phyloP scores from a whole-genome alignment of 2,888 invertebrate species.

The Luperina testacea region DNA sequence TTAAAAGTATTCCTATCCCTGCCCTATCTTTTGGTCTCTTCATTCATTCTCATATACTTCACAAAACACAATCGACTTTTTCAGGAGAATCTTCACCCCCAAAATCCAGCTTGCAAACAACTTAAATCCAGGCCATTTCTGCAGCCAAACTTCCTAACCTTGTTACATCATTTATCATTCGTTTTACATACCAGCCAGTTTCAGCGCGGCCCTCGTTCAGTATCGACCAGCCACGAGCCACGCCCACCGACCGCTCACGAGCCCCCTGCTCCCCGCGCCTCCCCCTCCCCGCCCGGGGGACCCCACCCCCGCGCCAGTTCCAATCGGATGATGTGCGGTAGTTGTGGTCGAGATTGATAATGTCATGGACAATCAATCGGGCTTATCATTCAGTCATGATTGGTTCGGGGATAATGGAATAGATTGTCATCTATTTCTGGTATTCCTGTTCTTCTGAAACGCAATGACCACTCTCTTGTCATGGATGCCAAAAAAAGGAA shows the following conservation, averaged over 20 bases:
- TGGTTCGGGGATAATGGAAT: neutral
- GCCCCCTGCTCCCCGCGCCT: conserved; percentile 6
- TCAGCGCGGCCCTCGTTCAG: conserved; percentile 46
- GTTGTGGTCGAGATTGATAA: conserved; percentile 52
- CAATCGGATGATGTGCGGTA: conserved; percentile 53
- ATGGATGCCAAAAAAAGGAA: neutral
- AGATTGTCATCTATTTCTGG: neutral
- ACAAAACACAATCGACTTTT: conserved; percentile 2
- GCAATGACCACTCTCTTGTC: no score
- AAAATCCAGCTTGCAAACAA: conserved; percentile 1
- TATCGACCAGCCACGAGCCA: conserved; percentile 66
- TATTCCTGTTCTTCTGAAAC: neutral
- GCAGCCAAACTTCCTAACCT: conserved; percentile 40
- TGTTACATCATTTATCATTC: conserved; percentile 61
- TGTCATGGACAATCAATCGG: conserved; percentile 29
- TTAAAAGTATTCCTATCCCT: neutral
- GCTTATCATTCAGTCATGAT: conserved; percentile 31
- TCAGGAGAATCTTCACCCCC: neutral
- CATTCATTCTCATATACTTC: neutral
- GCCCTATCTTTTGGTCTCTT: no score
- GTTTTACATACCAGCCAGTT: conserved; percentile 61
- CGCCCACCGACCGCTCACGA: conserved; percentile 51
- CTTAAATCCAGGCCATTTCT: conserved; percentile 27
- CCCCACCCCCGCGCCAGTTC: conserved; percentile 45
- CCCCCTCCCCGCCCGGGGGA: conserved; percentile 14